Percentiles rank a stretch among this genome's conserved stretches.
These are phyloP conservation scores for Noturus placidus DNA, from an alignment of 2,113 vertebrate genomes.

Conservation along the genomic window DNA sequence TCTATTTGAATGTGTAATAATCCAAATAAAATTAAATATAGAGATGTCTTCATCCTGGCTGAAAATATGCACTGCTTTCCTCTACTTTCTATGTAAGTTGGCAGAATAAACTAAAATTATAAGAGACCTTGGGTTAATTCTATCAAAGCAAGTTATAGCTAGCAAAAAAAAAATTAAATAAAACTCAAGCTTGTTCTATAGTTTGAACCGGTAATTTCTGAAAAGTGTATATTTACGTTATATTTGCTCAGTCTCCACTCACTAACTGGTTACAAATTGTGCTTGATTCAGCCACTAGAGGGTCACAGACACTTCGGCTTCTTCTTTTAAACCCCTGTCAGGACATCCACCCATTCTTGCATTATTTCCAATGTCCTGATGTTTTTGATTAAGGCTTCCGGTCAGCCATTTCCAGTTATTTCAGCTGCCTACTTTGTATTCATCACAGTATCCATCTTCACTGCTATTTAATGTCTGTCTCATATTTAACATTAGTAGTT, in stretches of 20 bases:
- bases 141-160: too few species aligned
- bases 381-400: neutral
- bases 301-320: neutral
- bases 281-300: neutral
- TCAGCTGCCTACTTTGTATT: neutral
- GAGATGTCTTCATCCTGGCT: too few species aligned
- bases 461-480: neutral
- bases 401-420: neutral
- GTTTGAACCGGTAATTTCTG: too few species aligned
- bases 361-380: neutral
- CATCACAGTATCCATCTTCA: neutral
- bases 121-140: too few species aligned
- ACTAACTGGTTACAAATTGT: neutral
- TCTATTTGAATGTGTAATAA: too few species aligned
- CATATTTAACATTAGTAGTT: neutral
- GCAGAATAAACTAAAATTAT: too few species aligned
- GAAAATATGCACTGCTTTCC: too few species aligned
- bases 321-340: neutral
- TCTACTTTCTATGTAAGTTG: too few species aligned
- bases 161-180: too few species aligned
- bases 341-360: neutral
- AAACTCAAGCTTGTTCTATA: too few species aligned
- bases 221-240: neutral
- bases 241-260: neutral
- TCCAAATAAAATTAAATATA: too few species aligned